phyloP scores from a whole-genome alignment of 35 echinoderm and acorn worm genomes.

The Anneissia japonica region DNA sequence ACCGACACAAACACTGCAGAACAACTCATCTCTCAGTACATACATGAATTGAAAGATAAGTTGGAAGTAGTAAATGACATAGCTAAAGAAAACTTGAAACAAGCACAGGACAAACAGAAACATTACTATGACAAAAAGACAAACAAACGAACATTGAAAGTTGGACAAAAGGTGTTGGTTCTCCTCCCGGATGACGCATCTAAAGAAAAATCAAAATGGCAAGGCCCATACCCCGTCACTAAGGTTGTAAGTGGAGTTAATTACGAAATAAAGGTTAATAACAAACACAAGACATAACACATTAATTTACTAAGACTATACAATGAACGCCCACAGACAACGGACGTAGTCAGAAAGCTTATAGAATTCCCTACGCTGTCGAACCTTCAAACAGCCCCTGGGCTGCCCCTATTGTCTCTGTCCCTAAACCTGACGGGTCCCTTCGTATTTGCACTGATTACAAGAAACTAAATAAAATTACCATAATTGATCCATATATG shows the following conservation, averaged over 20 bases:
- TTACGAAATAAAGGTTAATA: neutral
- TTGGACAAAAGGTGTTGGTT: conserved; percentile 10
- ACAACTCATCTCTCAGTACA: too few relatives aligned
- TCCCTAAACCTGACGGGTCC: neutral
- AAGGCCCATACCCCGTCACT: conserved; percentile 30
- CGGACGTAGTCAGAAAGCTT: conserved; percentile 9
- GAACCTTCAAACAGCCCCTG: conserved; percentile 26
- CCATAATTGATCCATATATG: neutral
- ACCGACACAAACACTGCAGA: too few relatives aligned
- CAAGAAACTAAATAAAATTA: neutral
- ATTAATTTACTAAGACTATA: conserved; percentile 21
- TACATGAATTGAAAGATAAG: too few relatives aligned
- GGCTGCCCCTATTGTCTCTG: conserved; percentile 16
- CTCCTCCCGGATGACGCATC: conserved; percentile 13
- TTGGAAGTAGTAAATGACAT: too few relatives aligned
- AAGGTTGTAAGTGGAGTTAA: conserved; percentile 22
- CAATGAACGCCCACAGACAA: neutral
- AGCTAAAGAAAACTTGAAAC: too few relatives aligned
- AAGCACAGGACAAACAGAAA: too few relatives aligned
- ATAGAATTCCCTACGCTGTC: conserved; percentile 28
- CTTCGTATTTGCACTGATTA: conserved; percentile 5
- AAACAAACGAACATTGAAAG: neutral
- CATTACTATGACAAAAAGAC: conserved; percentile 33
- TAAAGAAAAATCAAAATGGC: conserved; percentile 34
- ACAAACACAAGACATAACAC: neutral